Base-by-base conservation (phyloP, 2,113 vertebrate species). In the Tiliqua scincoides region DNA sequence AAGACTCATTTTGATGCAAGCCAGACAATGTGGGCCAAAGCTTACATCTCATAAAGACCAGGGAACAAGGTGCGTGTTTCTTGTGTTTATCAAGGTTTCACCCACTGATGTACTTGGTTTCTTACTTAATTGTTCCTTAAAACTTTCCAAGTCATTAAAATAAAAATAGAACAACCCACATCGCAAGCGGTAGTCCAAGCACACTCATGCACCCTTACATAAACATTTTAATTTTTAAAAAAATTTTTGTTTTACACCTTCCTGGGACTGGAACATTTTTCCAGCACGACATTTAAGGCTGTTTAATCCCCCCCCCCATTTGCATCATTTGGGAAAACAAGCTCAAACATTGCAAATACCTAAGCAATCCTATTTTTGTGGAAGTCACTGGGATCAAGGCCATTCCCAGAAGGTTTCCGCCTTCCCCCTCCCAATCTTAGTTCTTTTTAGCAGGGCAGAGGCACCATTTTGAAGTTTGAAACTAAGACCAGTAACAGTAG, bases 211-310 rank as follows among this genome's bases (percentile, higher is more conserved):
- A 78, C 40, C 83, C 86, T 71, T 75, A 73, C 84, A 80, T 61
- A 79, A 73, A 80, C 57, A 43, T 85, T 80, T 86, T 80, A 27
- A 35, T 59, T 40, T 37, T 70, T 18, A 48, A 48, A 48, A 48
- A 62, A 63, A 32, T 67, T 75, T 52, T 54, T 74, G 37, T 61
- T 79, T 73, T 57, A 54, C 32, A 63, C 21, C 81, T 85, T 40
- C 21, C 1, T 1, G 79, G 79, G 83, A 43, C 71, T 80, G 83
- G 83, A 70, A 61, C 6, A 15, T 84, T 54, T 32, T 27, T 18
- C 90, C 87, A 83, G 93, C 1, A 76, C 67, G 61, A 84, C 89
- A 76, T 86, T 95, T 96, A 96, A 96, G 96, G 96, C 95, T 87
- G 91, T 93, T 83, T 85, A 79, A 40, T 27, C 6, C n/a, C 18